Base-by-base conservation (phyloP, 2,113 vertebrate genomes). In the Pipa parva region DNA sequence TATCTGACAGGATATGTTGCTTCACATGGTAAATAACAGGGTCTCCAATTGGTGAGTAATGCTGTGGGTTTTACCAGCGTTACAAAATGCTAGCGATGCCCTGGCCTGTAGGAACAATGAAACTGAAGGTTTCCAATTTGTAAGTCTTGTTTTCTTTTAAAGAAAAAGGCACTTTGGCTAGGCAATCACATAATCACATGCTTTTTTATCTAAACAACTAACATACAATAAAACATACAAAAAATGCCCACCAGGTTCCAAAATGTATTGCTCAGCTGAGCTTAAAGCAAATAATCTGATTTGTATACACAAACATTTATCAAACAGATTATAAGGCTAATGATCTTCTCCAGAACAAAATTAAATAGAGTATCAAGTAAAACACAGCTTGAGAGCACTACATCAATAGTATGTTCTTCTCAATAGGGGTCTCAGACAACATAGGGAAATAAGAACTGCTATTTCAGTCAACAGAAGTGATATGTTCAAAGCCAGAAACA, bases 331-430 rank as follows among this genome's bases (percentile, higher is more conserved):
- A 8, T 49, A 49, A 12, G 18, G 12, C 18, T 20, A 59, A 63
- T 69, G 59, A 67, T 69, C 27, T 26, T 36, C 17, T 31, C 22
- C 28, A 46, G 60, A 33, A 27, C 60, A 39, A 60, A 27, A 57
- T 22, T 18, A 48, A 29, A 57, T 24, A 29, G 65, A 22, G 45
- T 24, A 21, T 46, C 65, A n/a, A 74, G 29, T 65, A 27, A 63
- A 71, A 46, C 63, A 51, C 46, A 63, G 33, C 54, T 63, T 54
- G 60, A 22, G 27, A 26, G 48, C 25, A 26, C 11, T 13, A 59
- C 25, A 59, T 59, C 65, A 65, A 57, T 25, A 37, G 24, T 45
- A 54, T 49, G 22, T 9, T 50, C 8, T 66, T 51, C 45, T 51
- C 33, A 48, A 52, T 63, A 21, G 21, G 46, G 22, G 50, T 29